These are phyloP conservation scores for Pterostichus niger DNA, from an alignment of 2,888 invertebrate genomes.

Conservation along the genomic window DNA sequence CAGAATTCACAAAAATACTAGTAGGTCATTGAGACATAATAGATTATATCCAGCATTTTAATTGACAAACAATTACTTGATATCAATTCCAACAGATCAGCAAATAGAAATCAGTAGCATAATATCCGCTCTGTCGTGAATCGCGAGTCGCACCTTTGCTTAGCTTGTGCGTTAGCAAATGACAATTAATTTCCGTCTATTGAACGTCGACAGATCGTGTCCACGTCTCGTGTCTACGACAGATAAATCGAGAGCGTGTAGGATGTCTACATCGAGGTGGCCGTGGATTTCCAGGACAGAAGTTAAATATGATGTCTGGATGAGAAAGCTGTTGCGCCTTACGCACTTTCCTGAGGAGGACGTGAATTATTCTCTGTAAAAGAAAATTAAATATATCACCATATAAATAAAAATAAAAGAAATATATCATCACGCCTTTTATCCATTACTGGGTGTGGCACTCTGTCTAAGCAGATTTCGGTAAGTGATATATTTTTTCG, in stretches of 20 bases:
- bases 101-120: conserved; percentile 14
- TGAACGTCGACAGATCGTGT: neutral
- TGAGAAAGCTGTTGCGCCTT: neutral
- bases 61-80: conserved; percentile 37
- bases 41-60: neutral
- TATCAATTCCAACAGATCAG: conserved; percentile 12
- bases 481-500: too few species aligned
- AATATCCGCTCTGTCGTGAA: conserved; percentile 16
- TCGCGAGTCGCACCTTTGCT: neutral
- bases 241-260: conserved; percentile 25
- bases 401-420: too few species aligned
- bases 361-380: too few species aligned
- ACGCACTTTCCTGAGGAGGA: too few species aligned
- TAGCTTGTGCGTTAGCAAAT: conserved; percentile 6
- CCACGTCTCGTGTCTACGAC: conserved; percentile 31
- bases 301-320: neutral
- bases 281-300: neutral
- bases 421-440: too few species aligned
- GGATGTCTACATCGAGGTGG: conserved; percentile 29
- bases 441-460: too few species aligned
- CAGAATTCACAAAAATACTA: neutral
- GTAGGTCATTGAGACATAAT: conserved; percentile 18
- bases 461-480: too few species aligned
- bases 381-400: too few species aligned
- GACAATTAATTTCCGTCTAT: conserved; percentile 46